Evolutionary conservation across 2,888 invertebrate species (phyloP).

Genomic region (Acronicta psi): DNA sequence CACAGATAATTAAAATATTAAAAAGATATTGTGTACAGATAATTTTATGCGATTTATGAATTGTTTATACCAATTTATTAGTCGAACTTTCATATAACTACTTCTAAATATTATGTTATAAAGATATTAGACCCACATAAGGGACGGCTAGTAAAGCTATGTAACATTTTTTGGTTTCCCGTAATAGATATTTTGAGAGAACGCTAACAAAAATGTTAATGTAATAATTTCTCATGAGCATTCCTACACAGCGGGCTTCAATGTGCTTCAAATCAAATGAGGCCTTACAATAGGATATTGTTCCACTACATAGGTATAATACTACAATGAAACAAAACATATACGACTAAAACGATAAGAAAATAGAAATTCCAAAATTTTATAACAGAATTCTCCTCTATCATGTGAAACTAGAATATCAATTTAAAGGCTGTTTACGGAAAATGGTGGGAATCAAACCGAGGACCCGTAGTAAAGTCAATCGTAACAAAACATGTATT

Average conservation of each 20-base stretch:
- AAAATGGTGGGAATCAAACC: no score
- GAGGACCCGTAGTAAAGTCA: no score
- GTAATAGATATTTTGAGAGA: constrained; percentile 3
- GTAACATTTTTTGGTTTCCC: not conserved
- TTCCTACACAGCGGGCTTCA: constrained; percentile 4
- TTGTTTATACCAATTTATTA: no score
- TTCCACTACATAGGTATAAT: constrained; percentile 12
- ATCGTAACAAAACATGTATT: no score
- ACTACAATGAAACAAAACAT: constrained; percentile 9
- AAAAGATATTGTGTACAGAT: no score
- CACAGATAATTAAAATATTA: no score
- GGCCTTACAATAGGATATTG: constrained; percentile 27
- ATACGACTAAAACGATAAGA: not conserved
- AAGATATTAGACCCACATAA: not conserved
- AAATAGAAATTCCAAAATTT: no score
- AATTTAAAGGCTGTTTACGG: no score
- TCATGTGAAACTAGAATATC: no score
- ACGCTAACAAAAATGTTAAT: constrained; percentile 5
- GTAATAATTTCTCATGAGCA: constrained; percentile 14
- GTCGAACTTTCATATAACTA: not conserved
- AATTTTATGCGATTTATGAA: no score
- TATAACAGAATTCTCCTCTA: no score
- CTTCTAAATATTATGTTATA: no score
- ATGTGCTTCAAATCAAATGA: constrained; percentile 44
- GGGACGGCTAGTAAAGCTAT: not conserved